These are phyloP conservation scores for Apomyelois bistriatella DNA, from an alignment of 2,888 invertebrate genomes.

Conservation along the genomic window DNA sequence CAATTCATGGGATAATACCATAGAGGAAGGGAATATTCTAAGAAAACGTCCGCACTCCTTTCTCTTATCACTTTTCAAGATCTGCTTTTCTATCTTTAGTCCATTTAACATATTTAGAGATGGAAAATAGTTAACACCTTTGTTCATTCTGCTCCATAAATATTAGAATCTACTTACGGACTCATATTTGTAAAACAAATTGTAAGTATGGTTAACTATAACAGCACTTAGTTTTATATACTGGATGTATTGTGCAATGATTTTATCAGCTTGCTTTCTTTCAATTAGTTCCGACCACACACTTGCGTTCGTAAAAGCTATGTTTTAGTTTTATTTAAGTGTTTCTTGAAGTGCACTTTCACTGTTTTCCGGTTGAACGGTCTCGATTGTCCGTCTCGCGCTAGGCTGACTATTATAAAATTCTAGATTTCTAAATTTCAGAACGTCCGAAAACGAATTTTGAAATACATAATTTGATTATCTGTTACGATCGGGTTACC, in stretches of 20 bases:
- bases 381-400: constrained; percentile 28
- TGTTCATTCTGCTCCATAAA: no score
- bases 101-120: no score
- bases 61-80: no score
- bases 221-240: no score
- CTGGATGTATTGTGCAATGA: neutral
- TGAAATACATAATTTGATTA: neutral
- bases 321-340: constrained; percentile 13
- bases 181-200: no score
- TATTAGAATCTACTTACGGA: no score
- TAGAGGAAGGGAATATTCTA: no score
- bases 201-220: neutral
- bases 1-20: no score
- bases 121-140: no score
- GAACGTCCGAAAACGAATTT: neutral
- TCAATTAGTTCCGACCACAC: neutral
- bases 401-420: constrained; percentile 18
- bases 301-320: neutral
- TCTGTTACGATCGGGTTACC: neutral
- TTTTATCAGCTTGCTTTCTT: neutral
- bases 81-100: no score
- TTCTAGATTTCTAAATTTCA: constrained; percentile 13
- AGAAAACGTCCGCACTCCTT: no score
- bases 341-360: constrained; percentile 44
- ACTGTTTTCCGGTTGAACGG: constrained; percentile 46